A percentile compares a stretch with the other conserved stretches of the same genome.
Conservation (phyloP, 2,113 vertebrate genomes). For the Hassar affinis region DNA sequence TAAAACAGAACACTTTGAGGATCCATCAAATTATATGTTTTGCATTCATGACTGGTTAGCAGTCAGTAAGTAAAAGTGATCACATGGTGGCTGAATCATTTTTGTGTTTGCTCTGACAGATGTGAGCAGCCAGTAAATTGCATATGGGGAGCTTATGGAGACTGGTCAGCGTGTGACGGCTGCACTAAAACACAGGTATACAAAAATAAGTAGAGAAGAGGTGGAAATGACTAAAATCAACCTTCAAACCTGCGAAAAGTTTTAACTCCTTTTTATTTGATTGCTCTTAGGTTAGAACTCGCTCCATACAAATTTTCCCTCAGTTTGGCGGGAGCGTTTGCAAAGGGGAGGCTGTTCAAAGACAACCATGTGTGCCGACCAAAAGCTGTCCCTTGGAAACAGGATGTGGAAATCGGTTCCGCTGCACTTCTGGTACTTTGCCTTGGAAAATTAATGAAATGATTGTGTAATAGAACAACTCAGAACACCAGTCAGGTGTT, state of each 20-base stretch:
- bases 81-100: not conserved
- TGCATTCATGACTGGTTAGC: not conserved
- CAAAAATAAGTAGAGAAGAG: not conserved
- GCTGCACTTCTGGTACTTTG: slow-evolving; percentile 83
- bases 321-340: slow-evolving; percentile 84
- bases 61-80: not conserved
- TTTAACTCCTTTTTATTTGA: not conserved
- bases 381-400: slow-evolving; percentile 79
- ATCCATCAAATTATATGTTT: not conserved
- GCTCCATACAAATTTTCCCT: slow-evolving; percentile 73
- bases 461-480: not conserved
- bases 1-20: not conserved
- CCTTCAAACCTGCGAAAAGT: not conserved
- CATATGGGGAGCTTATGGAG: slow-evolving; percentile 77
- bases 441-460: not conserved
- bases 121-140: slow-evolving; percentile 73
- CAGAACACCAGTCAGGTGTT: too few relatives aligned
- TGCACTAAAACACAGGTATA: slow-evolving; percentile 73
- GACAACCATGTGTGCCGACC: slow-evolving; percentile 71
- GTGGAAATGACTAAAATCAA: not conserved
- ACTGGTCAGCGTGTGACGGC: slow-evolving; percentile 85
- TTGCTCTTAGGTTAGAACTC: slow-evolving; percentile 73
- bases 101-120: slow-evolving; percentile 51
- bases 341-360: slow-evolving; percentile 70
- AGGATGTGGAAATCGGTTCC: slow-evolving; percentile 85